Conservation (phyloP, 1,140 invertebrate genomes). For the Oedothorax gibbosus region DNA sequence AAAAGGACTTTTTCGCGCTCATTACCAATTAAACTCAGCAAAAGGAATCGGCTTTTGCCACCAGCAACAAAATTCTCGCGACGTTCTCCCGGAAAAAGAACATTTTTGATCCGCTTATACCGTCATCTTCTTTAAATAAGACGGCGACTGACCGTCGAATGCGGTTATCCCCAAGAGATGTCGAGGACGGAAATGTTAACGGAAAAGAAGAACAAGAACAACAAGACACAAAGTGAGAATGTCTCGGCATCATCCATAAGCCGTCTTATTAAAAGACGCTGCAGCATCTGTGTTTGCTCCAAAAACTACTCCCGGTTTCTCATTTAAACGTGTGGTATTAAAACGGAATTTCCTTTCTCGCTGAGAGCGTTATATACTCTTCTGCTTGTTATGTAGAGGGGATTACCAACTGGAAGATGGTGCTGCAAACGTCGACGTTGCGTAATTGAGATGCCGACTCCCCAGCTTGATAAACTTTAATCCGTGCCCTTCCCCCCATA, state of each 20-base stretch:
- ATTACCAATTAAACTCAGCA: conserved; percentile 49
- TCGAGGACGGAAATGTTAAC: conserved; percentile 21
- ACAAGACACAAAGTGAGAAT: not conserved
- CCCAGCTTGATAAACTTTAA: conserved; percentile 50
- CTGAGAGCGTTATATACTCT: not conserved
- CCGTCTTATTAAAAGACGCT: conserved; percentile 47
- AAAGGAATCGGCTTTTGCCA: conserved; percentile 24
- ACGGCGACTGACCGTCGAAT: conserved; percentile 3
- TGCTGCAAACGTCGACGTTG: not conserved
- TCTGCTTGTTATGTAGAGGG: conserved; percentile 36
- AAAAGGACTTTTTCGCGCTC: conserved; percentile 41
- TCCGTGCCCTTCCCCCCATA: conserved; percentile 17
- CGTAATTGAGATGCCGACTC: conserved; percentile 39
- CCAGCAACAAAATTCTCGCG: not conserved
- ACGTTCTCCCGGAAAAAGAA: conserved; percentile 14
- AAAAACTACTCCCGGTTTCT: conserved; percentile 5
- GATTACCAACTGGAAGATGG: conserved; percentile 32
- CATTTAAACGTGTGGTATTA: conserved; percentile 58
- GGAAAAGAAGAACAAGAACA: conserved; percentile 8
- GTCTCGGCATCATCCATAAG: conserved; percentile 17
- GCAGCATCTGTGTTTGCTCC: not conserved
- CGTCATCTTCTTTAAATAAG: not conserved
- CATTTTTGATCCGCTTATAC: conserved; percentile 38
- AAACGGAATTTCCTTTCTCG: conserved; percentile 29
- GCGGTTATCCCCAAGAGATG: conserved; percentile 41